Evolutionary conservation across 2,113 vertebrate genomes (phyloP), one percentile per base, ranked within the genome.

Genomic region (Tragelaphus scriptus): DNA sequence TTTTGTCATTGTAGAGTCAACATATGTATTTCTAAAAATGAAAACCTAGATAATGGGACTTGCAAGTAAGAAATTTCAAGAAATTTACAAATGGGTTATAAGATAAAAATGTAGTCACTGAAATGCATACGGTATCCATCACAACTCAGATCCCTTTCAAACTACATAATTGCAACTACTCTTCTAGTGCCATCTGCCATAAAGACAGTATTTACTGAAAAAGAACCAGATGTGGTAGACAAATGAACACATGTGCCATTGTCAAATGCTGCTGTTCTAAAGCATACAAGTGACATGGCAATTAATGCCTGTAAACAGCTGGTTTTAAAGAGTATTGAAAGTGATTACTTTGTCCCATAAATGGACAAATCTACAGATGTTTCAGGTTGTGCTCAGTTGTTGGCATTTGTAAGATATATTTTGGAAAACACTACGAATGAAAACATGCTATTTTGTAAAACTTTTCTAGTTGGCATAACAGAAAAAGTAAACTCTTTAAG

Each of bases 261-360:
- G 97, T 97, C 97, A 95, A 95, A 96, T 92, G 87, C 75, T 94
- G 58, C 97, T 95, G 65, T 96, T 97, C 85, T 84, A 61, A 97
- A 96, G 89, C 63, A 13, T 95, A 15, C 91, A 95, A 98, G 93
- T 98, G 97, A 96, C 94, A 97, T 53, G 90, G 80, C 96, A 98
- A 98, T 98, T 98, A 98, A 97, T 85, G 97, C 65, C 97, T 97
- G 91, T 94, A 95, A 98, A 97, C 96, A 98, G 94, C 98, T 98
- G 98, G 82, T 96, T 97, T 94, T 95, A 95, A 98, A 97, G 90
- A 97, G 95, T 87, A 86, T 85, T 92, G 28, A 65, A 97, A 97
- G 88, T 95, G 96, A 98, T 97, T 97, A 92, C 96, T 96, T 95
- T 96, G 87, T 51, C 84, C 91, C 84, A 86, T 92, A 97, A 97